These are phyloP conservation scores for Myotis yumanensis DNA, from an alignment of 2,113 vertebrate genomes.

Conservation along the genomic window DNA sequence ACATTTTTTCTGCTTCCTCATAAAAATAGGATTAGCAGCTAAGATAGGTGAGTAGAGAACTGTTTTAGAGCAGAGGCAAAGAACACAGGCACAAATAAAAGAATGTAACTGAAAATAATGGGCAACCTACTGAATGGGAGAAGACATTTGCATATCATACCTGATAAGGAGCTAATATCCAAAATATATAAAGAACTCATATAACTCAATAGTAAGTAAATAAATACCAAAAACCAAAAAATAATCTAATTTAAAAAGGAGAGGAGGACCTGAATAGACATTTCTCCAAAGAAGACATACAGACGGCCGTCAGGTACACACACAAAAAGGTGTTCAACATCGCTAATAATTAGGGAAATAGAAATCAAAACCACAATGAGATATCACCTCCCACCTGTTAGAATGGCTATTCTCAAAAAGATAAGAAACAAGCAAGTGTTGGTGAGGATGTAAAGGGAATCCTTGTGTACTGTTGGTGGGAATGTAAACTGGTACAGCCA, in stretches of 20 bases:
- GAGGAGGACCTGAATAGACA: neutral
- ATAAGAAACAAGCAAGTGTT: neutral
- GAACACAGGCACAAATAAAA: neutral
- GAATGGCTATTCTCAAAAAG: neutral
- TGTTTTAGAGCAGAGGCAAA: neutral
- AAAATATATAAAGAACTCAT: neutral
- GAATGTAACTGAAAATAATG: neutral
- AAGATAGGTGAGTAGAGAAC: neutral
- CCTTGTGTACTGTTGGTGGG: too few species aligned
- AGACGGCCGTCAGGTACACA: neutral
- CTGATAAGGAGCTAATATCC: neutral
- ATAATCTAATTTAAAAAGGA: neutral
- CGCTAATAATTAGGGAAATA: neutral
- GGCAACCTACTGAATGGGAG: neutral
- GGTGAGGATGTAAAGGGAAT: neutral
- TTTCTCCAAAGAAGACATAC: neutral
- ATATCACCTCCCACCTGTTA: neutral
- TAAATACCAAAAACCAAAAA: neutral
- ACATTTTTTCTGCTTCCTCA: neutral
- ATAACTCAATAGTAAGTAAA: neutral
- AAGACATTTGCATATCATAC: neutral
- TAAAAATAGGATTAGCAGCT: neutral
- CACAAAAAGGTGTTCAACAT: neutral
- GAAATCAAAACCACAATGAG: neutral
- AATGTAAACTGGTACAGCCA: neutral